Conservation (phyloP, 2,888 invertebrate species). For the Ichneumoninae sp. region DNA sequence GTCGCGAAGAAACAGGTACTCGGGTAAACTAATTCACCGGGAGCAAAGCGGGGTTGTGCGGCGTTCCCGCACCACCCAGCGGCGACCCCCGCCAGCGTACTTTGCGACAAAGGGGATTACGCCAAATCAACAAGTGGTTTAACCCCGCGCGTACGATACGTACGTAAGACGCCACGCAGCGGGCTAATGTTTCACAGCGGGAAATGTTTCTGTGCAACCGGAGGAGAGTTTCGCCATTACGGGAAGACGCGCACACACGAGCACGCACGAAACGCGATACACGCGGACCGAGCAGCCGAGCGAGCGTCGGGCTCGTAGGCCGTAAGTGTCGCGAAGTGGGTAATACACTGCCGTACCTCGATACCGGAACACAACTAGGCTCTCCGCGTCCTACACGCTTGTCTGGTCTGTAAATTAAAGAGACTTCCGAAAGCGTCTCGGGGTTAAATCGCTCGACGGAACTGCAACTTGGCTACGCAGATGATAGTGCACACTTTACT, state of each 20-base stretch:
- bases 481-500: too few relatives aligned
- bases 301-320: not conserved
- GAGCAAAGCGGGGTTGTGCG: constrained; percentile 7
- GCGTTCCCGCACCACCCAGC: not conserved
- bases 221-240: constrained; percentile 22
- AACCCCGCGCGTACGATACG: constrained; percentile 41
- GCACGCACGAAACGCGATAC: not conserved
- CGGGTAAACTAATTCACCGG: constrained; percentile 45
- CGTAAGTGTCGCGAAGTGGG: not conserved
- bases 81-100: constrained; percentile 21
- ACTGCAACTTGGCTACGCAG: too few relatives aligned
- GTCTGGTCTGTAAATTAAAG: not conserved
- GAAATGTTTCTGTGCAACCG: constrained; percentile 47
- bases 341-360: constrained; percentile 17
- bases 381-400: not conserved
- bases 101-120: constrained; percentile 63
- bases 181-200: not conserved
- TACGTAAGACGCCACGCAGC: constrained; percentile 53
- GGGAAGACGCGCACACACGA: not conserved
- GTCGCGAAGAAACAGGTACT: constrained; percentile 53
- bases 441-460: too few relatives aligned
- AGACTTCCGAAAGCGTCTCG: not conserved
- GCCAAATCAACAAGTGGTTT: constrained; percentile 69
- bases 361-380: not conserved
- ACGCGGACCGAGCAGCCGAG: constrained; percentile 11